Base-by-base conservation (phyloP, 2,113 vertebrate genomes). In the Bubo blakistoni region DNA sequence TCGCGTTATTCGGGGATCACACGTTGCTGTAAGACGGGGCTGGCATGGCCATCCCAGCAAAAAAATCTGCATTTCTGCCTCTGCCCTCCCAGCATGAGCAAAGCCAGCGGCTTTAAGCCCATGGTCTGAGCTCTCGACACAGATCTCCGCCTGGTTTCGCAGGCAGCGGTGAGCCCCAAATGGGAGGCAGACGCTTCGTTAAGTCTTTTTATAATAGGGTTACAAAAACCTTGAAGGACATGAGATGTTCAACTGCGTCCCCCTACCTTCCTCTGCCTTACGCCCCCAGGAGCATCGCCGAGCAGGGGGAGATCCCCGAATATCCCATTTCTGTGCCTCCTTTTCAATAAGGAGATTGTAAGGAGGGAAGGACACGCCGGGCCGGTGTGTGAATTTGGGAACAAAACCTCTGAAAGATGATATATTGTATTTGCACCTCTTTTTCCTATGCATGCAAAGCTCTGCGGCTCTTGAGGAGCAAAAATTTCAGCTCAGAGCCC, bases 1-100 rank as follows among this genome's bases (percentile, higher is more conserved):
- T 40, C 0, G 0, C 0, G 0, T 87, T 84, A 67, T 66, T 81
- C 0, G 1, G 57, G 30, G 38, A 49, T 73, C 27, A 10, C 54
- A 13, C 2, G 0, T 40, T 3, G 6, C 65, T 0, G 0, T 17
- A 90, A 85, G 0, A 0, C 0, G 2, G 4, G 4, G 11, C 30
- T 1, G 1, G 40, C 0, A 0, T 3, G 2, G 22, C 40, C 12
- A 2, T 44, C 78, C 36, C 13, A 5, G 69, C 15, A 36, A 26
- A 55, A 54, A 83, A 85, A 59, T 58, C 51, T 36, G 11, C 30
- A 8, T 92, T 88, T 90, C 58, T 91, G 29, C n/a, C 32, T 63
- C 65, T 61, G 52, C 17, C 40, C 44, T 62, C 32, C 29, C 25
- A 34, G 30, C 4, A 0, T 19, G 49, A 34, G 5, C 58, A 49